Evolutionary conservation across 2,113 vertebrate species (phyloP).

Genomic region (Halichoeres trimaculatus): DNA sequence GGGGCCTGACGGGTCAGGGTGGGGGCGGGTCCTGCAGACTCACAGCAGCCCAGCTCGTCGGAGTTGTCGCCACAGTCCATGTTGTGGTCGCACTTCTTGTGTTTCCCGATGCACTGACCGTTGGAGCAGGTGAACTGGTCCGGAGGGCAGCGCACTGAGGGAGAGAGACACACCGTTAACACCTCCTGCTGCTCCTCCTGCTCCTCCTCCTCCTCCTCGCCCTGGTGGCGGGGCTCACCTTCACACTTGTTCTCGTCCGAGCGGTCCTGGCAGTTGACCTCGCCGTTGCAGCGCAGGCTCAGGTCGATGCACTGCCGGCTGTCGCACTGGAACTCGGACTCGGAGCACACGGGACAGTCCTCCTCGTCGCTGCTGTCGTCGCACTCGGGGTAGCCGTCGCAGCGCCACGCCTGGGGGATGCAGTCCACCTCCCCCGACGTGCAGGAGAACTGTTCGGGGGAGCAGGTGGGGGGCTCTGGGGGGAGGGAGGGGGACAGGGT

Average conservation of each 20-base stretch:
- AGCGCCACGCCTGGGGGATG: conserved; percentile 95
- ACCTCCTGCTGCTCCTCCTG: too few relatives aligned
- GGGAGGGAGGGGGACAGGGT: background rate
- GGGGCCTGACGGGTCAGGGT: too few relatives aligned
- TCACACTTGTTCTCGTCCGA: conserved; percentile 95
- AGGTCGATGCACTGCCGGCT: conserved; percentile 93
- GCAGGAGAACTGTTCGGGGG: conserved; percentile 96
- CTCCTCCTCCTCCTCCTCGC: too few relatives aligned
- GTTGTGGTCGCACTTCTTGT: conserved; percentile 96
- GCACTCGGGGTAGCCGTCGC: conserved; percentile 93
- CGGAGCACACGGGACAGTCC: conserved; percentile 94
- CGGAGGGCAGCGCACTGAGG: conserved; percentile 86
- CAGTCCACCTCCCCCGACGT: conserved; percentile 96
- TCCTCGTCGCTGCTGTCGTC: conserved; percentile 95
- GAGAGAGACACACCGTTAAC: background rate
- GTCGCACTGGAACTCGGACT: conserved; percentile 93
- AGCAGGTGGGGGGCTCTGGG: conserved; percentile 96
- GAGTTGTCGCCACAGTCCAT: conserved; percentile 94
- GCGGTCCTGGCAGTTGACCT: conserved; percentile 94
- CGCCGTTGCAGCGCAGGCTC: conserved; percentile 90
- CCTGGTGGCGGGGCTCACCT: conserved; percentile 83
- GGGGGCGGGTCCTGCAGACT: conserved; percentile 81
- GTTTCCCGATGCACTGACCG: conserved; percentile 94
- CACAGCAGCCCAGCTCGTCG: conserved; percentile 95
- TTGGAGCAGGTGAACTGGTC: conserved; percentile 94